phyloP scores from a whole-genome alignment of 2,888 invertebrate species.

The Erynnis tages region DNA sequence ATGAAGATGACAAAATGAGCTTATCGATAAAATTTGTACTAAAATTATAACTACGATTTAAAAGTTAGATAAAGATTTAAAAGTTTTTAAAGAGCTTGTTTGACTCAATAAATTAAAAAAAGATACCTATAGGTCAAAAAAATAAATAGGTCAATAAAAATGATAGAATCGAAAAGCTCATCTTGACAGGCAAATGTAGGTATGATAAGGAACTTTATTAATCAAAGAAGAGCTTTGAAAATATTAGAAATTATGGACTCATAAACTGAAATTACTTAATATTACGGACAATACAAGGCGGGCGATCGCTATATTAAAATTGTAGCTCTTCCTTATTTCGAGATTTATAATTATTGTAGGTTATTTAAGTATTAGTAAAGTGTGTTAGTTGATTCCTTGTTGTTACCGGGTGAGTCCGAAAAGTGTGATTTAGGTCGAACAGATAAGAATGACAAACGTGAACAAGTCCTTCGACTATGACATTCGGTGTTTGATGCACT shows the following conservation, averaged over 20 bases:
- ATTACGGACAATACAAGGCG: background rate
- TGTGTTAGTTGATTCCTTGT: constrained; percentile 71
- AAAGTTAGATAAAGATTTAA: no score
- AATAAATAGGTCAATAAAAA: no score
- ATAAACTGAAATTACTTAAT: no score
- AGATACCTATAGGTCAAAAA: no score
- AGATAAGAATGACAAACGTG: constrained; percentile 74
- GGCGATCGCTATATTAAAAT: no score
- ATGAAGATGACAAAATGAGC: constrained; percentile 12
- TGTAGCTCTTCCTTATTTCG: no score
- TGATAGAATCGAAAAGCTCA: background rate
- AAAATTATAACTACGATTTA: no score
- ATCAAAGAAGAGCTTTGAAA: no score
- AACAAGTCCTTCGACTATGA: constrained; percentile 53
- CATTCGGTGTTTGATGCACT: constrained; percentile 62
- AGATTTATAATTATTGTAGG: no score
- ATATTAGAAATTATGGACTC: no score
- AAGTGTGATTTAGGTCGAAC: constrained; percentile 76
- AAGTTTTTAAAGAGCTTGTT: no score
- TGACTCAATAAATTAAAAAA: no score
- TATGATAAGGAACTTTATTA: background rate
- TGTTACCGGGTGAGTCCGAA: constrained; percentile 68
- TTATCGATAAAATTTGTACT: background rate
- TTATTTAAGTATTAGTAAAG: constrained; percentile 49
- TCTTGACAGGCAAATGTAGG: background rate